Percentiles rank a stretch among this genome's conserved stretches.
Evolutionary conservation across 2,113 vertebrate genomes (phyloP).

Genomic region (Athene noctua): DNA sequence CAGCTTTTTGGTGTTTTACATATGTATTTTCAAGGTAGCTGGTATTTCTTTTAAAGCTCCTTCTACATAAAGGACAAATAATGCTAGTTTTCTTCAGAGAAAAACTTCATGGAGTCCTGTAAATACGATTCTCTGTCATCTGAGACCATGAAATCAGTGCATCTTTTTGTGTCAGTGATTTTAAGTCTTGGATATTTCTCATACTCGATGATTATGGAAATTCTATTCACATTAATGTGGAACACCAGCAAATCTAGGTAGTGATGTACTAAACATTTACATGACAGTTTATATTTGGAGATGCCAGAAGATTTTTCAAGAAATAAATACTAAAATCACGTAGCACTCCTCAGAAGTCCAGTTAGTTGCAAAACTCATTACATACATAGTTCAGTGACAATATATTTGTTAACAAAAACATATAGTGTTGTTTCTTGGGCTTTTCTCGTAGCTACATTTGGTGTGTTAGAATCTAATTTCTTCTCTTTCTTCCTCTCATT

Average conservation of each 20-base stretch:
- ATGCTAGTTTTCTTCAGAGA: not conserved
- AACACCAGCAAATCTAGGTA: not conserved
- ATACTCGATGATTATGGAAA: not conserved
- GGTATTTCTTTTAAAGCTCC: not conserved
- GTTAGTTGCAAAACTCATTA: not conserved
- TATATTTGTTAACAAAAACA: not conserved
- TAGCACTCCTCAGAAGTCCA: not conserved
- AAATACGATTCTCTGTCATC: not conserved
- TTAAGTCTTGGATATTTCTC: not conserved
- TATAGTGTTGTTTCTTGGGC: not conserved
- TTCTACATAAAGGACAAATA: not conserved
- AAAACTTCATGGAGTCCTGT: not conserved
- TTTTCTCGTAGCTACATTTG: not conserved
- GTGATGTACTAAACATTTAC: not conserved
- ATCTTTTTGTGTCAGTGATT: not conserved
- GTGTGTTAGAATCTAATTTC: not conserved
- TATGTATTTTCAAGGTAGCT: not conserved
- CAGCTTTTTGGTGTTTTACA: not conserved
- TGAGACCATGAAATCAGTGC: not conserved
- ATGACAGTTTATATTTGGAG: not conserved
- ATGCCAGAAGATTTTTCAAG: not conserved
- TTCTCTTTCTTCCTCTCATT: not conserved
- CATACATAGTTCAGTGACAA: not conserved
- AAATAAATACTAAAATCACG: not conserved
- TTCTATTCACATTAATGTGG: not conserved